Conservation (phyloP, 2,113 vertebrate species). For the Reinhardtius hippoglossoides region DNA sequence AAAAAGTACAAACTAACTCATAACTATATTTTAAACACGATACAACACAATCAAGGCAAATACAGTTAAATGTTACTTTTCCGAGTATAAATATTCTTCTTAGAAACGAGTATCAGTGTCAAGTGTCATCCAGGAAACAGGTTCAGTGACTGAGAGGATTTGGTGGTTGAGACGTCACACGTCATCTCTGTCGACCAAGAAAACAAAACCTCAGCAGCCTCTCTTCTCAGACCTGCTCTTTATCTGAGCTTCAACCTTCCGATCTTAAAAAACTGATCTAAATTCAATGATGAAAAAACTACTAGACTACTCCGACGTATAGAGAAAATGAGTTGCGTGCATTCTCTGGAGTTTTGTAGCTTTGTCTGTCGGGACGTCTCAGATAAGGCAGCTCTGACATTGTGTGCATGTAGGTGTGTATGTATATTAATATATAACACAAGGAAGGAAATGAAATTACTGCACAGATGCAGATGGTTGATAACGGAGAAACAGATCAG, state of each 20-base stretch:
- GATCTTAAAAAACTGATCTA: conserved; percentile 2
- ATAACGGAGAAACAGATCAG: conserved; percentile 46
- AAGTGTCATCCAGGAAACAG: too few species aligned
- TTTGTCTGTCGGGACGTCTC: not conserved
- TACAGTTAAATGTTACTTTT: too few species aligned
- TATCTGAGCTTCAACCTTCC: too few species aligned
- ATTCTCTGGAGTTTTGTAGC: conserved; percentile 31
- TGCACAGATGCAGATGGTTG: conserved; percentile 34
- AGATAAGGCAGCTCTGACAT: conserved; percentile 44
- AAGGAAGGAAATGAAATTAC: conserved; percentile 71
- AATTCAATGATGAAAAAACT: not conserved
- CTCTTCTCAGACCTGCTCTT: too few species aligned
- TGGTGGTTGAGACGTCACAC: not conserved
- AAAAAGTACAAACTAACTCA: not conserved
- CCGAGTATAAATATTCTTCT: too few species aligned
- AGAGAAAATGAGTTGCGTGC: conserved; percentile 16
- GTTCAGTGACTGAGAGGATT: not conserved
- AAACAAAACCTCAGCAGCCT: too few species aligned
- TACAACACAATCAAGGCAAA: too few species aligned
- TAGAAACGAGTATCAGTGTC: too few species aligned
- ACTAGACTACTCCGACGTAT: not conserved
- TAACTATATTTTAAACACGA: too few species aligned
- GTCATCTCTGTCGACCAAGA: too few species aligned
- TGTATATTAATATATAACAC: conserved; percentile 44
- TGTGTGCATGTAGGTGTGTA: not conserved